phyloP scores from a whole-genome alignment of 2,797 vertebrate genomes.

The Valencia hispanica region DNA sequence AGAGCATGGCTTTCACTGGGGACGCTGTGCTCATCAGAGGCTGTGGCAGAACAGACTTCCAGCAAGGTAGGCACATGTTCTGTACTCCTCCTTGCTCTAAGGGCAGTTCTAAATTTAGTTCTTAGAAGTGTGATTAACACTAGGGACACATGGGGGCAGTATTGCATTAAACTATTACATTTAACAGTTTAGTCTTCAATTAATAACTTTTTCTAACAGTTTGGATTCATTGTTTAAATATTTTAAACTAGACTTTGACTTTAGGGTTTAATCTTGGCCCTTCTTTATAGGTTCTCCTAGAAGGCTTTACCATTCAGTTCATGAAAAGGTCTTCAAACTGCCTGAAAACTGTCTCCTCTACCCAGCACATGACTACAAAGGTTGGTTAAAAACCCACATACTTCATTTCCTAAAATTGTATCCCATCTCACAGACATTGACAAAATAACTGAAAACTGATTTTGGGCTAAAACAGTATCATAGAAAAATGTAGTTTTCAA shows the following conservation, averaged over 20 bases:
- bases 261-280: not conserved
- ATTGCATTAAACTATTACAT: not conserved
- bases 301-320: slow-evolving; percentile 85
- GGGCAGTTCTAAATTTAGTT: not conserved
- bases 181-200: not conserved
- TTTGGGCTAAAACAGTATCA: not conserved
- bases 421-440: not conserved
- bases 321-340: slow-evolving; percentile 87
- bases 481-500: not conserved
- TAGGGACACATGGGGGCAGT: slow-evolving; percentile 3
- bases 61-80: slow-evolving; percentile 81
- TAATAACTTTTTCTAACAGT: not conserved
- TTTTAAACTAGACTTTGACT: not conserved
- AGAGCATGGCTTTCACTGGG: slow-evolving; percentile 89
- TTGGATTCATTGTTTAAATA: not conserved
- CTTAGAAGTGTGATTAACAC: not conserved
- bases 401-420: not conserved
- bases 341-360: slow-evolving; percentile 87
- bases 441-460: not conserved
- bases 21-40: slow-evolving; percentile 90
- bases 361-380: slow-evolving; percentile 90
- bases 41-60: slow-evolving; percentile 92
- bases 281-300: slow-evolving; percentile 78
- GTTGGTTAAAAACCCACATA: slow-evolving; percentile 62
- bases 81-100: not conserved